Evolutionary conservation across 2,797 vertebrate species (phyloP), one percentile per base, ranked within the genome.

Genomic region (Neoniphon sammara): DNA sequence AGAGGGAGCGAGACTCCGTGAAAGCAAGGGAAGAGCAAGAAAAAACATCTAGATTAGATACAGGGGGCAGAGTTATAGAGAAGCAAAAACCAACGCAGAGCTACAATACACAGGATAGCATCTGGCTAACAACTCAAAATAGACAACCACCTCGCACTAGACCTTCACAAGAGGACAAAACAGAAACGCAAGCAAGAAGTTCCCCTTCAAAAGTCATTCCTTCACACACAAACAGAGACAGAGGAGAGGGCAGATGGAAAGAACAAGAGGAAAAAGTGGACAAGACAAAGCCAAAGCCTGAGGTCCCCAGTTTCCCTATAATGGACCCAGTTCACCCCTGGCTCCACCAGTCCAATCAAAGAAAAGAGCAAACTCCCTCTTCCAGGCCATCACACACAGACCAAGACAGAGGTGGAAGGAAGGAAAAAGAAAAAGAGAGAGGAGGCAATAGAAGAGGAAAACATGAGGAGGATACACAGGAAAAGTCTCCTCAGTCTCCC

Each of bases 241-340:
- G 11, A 73, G 64, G 84, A 11, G 70, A 85, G 7, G 52, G 60
- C n/a, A 69, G 59, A 66, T 56, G 63, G 12, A 55, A 39, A 60
- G 15, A 36, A 61, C 30, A 71, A 20, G 44, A 74, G 31, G 60
- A 76, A 65, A 42, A 71, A 0, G 7, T 36, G 25, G 55, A 75
- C 47, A 87, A 78, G 20, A 52, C 85, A 55, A 74, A 42, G 66
- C 67, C 9, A 21, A 81, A 82, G 63, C 75, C 84, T 53, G 80
- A 87, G 27, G 76, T 14, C 18, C 54, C 74, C 49, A 59, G 9
- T 62, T 82, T 80, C 25, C 87, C 87, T 11, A 0, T 87, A 31
- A 81, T 81, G 69, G 88, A 93, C 17, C 91, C 91, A 15, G 27
- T 91, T 67, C 93, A 94, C 72, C 94, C 94, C 9, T 93, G 93